Evolutionary conservation across 2,888 invertebrate species (phyloP).

Genomic region (Apamea crenata): DNA sequence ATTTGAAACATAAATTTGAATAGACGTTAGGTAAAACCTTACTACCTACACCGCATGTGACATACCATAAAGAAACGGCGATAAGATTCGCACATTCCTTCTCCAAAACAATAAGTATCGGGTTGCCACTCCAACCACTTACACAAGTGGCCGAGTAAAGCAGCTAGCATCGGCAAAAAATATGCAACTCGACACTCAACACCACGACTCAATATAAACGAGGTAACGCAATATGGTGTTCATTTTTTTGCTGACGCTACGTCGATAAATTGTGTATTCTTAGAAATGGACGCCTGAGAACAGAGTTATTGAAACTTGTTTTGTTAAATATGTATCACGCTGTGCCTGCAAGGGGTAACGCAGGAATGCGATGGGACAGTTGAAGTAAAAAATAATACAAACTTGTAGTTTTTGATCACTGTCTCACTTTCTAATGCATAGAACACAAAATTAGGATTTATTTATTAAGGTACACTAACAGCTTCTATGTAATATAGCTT

Average conservation of each 20-base stretch:
- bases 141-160: constrained; percentile 10
- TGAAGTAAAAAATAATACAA: neutral
- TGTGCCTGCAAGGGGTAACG: neutral
- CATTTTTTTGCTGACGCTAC: constrained; percentile 41
- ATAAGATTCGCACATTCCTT: constrained; percentile 23
- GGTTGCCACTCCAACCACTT: constrained; percentile 11
- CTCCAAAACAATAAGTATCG: constrained; percentile 32
- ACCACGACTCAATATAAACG: neutral
- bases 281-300: constrained; percentile 25
- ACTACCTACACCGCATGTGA: neutral
- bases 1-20: too few species aligned
- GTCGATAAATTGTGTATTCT: constrained; percentile 6
- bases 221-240: constrained; percentile 19
- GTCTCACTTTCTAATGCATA: neutral
- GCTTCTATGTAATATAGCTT: too few species aligned
- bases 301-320: neutral
- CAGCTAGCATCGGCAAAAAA: constrained; percentile 25
- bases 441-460: too few species aligned
- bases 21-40: neutral
- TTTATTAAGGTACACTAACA: too few species aligned
- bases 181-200: constrained; percentile 32
- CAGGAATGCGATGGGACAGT: neutral
- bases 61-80: neutral
- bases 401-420: neutral
- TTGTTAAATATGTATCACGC: neutral